Percentiles rank a stretch among this genome's conserved stretches.
These are phyloP conservation scores for Bombus pyrosoma DNA, from an alignment of 1,140 invertebrate species.

Conservation along the genomic window DNA sequence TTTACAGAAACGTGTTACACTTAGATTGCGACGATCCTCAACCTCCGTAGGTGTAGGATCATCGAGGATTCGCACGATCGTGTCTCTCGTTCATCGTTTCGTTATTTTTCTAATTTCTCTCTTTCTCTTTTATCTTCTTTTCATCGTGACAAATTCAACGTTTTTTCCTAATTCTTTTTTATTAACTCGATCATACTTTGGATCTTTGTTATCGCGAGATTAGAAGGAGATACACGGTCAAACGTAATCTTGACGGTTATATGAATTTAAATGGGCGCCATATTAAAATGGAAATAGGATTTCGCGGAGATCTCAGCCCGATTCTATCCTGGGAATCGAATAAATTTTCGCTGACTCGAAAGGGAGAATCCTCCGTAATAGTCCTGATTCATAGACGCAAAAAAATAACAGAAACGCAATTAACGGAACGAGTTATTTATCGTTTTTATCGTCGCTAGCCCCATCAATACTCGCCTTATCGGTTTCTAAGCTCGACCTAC, in stretches of 20 bases:
- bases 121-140: neutral
- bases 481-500: neutral
- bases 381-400: neutral
- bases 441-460: neutral
- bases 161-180: neutral
- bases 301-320: neutral
- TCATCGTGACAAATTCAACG: neutral
- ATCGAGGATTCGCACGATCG: conserved; percentile 17
- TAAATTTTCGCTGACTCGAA: conserved; percentile 8
- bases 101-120: neutral
- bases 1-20: conserved; percentile 21
- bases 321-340: neutral
- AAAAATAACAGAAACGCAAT: neutral
- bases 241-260: neutral
- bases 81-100: neutral
- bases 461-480: neutral
- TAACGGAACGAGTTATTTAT: neutral
- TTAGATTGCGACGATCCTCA: neutral
- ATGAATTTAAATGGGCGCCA: neutral
- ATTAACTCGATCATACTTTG: neutral
- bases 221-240: neutral
- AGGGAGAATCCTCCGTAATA: neutral
- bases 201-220: neutral
- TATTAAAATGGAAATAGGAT: conserved; percentile 47
- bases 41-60: neutral